These are phyloP conservation scores for Callopanchax toddi DNA, from an alignment of 2,113 vertebrate genomes.

Conservation along the genomic window DNA sequence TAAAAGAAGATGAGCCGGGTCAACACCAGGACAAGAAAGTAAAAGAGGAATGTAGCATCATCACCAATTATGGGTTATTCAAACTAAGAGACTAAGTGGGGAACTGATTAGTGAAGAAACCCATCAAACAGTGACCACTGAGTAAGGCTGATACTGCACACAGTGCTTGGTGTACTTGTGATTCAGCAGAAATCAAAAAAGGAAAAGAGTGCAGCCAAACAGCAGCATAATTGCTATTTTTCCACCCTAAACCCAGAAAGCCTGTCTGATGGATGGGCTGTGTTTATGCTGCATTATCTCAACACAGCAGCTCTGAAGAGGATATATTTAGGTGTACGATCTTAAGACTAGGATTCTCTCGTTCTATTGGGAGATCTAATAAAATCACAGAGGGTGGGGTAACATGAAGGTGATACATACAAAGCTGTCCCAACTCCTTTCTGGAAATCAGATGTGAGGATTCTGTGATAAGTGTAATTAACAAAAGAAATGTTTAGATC, in stretches of 20 bases:
- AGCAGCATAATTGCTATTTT: conserved; percentile 24
- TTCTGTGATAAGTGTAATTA: conserved; percentile 85
- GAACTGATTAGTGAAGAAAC: neutral
- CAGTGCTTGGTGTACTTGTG: conserved; percentile 35
- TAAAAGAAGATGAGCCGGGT: conserved; percentile 49
- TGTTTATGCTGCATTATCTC: conserved; percentile 40
- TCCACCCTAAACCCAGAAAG: conserved; percentile 53
- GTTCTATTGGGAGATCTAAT: conserved; percentile 43
- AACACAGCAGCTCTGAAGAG: conserved; percentile 42
- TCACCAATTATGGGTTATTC: conserved; percentile 6
- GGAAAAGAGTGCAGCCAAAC: conserved; percentile 32
- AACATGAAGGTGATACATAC: conserved; percentile 73
- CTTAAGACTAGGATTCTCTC: conserved; percentile 23
- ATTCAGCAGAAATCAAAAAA: conserved; percentile 55
- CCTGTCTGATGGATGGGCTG: conserved; percentile 59
- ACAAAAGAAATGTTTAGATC: conserved; percentile 49
- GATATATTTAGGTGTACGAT: conserved; percentile 23
- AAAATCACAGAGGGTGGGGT: conserved; percentile 49
- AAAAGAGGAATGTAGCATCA: neutral
- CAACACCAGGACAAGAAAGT: conserved; percentile 45
- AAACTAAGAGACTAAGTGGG: neutral
- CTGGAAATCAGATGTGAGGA: conserved; percentile 64
- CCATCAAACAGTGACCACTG: no score
- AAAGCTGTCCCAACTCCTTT: conserved; percentile 76
- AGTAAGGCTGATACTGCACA: no score